A percentile compares a stretch with the other conserved stretches of the same genome.
These are phyloP conservation scores for Platycnemis pennipes DNA, from an alignment of 2,888 invertebrate species.

Conservation along the genomic window DNA sequence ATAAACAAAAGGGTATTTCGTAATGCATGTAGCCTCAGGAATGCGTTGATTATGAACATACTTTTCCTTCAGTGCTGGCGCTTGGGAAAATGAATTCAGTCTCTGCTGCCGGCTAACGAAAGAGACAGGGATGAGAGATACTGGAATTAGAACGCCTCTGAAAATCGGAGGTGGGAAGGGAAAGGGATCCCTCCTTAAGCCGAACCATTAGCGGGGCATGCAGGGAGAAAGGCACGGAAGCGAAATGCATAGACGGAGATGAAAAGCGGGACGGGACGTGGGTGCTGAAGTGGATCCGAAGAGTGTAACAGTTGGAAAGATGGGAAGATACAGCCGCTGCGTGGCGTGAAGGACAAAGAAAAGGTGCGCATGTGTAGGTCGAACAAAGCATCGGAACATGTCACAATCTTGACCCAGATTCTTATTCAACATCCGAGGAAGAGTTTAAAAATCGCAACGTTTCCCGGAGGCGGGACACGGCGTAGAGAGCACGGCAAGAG, in stretches of 20 bases:
- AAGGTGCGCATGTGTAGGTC: not conserved
- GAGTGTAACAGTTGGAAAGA: not conserved
- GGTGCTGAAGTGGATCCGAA: not conserved
- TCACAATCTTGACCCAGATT: conserved; percentile 56
- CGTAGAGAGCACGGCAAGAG: not conserved
- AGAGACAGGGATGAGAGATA: not conserved
- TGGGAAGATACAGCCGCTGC: not conserved
- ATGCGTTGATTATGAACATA: not conserved
- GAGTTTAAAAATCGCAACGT: conserved; percentile 23
- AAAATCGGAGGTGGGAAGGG: not conserved
- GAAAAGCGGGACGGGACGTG: not conserved
- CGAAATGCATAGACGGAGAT: not conserved
- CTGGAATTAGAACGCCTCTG: not conserved
- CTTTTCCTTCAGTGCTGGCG: not conserved
- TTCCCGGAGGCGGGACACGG: not conserved
- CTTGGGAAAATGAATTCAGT: not conserved
- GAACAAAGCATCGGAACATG: conserved; percentile 21
- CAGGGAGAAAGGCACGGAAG: not conserved
- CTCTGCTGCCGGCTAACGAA: conserved; percentile 7
- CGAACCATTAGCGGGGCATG: conserved; percentile 3
- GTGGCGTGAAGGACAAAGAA: conserved; percentile 6
- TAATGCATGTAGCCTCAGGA: not conserved
- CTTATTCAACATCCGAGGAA: conserved; percentile 4
- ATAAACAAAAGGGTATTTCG: not conserved
- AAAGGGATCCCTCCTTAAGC: not conserved